phyloP scores from a whole-genome alignment of 2,797 vertebrate species.

The Apogon talboti region DNA sequence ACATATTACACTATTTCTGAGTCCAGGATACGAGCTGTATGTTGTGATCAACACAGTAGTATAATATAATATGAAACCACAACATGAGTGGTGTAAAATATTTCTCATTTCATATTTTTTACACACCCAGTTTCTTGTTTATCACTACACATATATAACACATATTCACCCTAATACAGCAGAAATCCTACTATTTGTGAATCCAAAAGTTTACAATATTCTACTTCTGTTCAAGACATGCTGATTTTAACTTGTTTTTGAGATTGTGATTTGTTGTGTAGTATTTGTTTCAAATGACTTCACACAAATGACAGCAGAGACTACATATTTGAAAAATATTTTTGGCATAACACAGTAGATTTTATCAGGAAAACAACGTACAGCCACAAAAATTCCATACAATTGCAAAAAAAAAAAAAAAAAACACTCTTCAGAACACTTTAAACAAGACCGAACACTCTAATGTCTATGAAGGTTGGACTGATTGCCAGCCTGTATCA shows the following conservation, averaged over 20 bases:
- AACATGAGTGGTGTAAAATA: too few relatives aligned
- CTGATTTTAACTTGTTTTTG: too few relatives aligned
- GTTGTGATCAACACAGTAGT: not conserved
- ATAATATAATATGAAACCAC: too few relatives aligned
- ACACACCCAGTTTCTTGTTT: not conserved
- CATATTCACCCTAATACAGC: not conserved
- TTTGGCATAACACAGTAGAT: not conserved
- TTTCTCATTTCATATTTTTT: not conserved
- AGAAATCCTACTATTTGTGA: not conserved
- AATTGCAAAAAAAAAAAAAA: too few relatives aligned
- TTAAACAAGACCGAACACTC: not conserved
- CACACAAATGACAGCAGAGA: too few relatives aligned
- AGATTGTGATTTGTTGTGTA: too few relatives aligned
- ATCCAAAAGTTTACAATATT: too few relatives aligned
- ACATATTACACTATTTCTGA: not conserved
- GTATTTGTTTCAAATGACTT: too few relatives aligned
- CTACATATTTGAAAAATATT: not conserved
- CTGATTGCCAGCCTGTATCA: not conserved
- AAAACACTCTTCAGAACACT: not conserved
- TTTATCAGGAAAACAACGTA: not conserved
- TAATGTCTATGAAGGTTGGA: not conserved
- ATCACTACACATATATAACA: not conserved
- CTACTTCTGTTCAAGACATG: too few relatives aligned
- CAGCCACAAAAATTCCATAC: not conserved
- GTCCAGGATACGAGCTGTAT: not conserved